A percentile compares a stretch with the other conserved stretches of the same genome.
Evolutionary conservation across 2,888 invertebrate species (phyloP).

Genomic region (Stenichneumon culpator): DNA sequence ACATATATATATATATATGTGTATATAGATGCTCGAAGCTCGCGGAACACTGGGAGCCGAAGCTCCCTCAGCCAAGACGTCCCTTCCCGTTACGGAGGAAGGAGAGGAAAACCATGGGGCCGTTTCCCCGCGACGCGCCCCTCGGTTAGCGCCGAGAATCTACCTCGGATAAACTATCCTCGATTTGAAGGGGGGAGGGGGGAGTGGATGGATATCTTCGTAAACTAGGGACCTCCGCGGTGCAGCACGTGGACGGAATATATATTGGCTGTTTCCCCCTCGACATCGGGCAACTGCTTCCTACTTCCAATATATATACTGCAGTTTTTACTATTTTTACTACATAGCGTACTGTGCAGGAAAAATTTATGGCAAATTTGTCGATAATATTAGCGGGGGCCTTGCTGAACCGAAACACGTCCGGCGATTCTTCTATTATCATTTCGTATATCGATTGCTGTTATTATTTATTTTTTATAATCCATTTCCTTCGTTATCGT

Average conservation of each 20-base stretch:
- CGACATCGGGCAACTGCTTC: conserved; percentile 36
- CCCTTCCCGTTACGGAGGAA: background rate
- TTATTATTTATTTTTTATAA: background rate
- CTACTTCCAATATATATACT: conserved; percentile 20
- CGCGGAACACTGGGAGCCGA: conserved; percentile 11
- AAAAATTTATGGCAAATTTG: conserved; percentile 29
- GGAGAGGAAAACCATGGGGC: conserved; percentile 57
- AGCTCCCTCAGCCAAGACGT: conserved; percentile 43
- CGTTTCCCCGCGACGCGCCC: conserved; percentile 48
- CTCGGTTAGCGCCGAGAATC: conserved; percentile 43
- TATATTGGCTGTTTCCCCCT: conserved; percentile 52
- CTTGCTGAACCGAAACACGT: conserved; percentile 42
- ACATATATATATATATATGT: background rate
- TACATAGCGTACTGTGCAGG: background rate
- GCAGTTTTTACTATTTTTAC: conserved; percentile 5
- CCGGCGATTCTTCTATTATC: background rate
- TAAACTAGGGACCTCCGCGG: conserved; percentile 55
- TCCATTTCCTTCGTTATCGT: background rate
- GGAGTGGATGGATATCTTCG: conserved; percentile 66
- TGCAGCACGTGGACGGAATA: conserved; percentile 55
- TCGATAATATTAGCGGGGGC: conserved; percentile 27
- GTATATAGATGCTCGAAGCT: conserved; percentile 10
- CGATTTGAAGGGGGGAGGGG: conserved; percentile 27
- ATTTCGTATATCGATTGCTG: background rate
- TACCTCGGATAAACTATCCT: conserved; percentile 66